Percentiles rank a stretch among this genome's conserved stretches.
Evolutionary conservation across 2,113 vertebrate genomes (phyloP).

Genomic region (Vulpes ferrilata): DNA sequence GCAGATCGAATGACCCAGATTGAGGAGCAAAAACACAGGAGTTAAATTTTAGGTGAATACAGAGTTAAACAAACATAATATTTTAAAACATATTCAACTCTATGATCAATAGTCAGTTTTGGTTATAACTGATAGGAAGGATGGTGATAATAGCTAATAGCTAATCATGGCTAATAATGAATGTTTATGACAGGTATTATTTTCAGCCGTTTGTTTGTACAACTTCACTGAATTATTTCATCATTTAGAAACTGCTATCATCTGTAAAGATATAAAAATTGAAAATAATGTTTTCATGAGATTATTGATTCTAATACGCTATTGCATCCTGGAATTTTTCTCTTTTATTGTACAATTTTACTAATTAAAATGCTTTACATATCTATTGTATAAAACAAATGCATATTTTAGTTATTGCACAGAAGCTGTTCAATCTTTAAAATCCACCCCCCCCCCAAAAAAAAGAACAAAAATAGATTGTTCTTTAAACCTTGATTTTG

Average conservation of each 20-base stretch:
- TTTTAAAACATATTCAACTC: not conserved
- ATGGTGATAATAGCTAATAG: not conserved
- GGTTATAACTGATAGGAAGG: not conserved
- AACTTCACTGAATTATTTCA: not conserved
- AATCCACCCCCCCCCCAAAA: not conserved
- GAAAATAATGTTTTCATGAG: not conserved
- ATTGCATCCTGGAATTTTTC: not conserved
- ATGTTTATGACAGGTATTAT: not conserved
- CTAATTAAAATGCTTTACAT: not conserved
- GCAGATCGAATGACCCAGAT: fast-evolving
- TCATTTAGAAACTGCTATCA: not conserved
- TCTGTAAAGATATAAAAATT: not conserved
- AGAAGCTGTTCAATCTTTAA: not conserved
- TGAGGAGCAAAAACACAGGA: not conserved
- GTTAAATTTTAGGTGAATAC: not conserved
- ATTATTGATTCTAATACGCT: not conserved
- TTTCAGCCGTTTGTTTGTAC: not conserved
- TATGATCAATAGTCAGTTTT: not conserved
- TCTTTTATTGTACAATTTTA: not conserved
- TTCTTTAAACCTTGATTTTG: not conserved
- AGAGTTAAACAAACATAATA: not conserved
- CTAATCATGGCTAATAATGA: not conserved
- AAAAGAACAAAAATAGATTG: not conserved
- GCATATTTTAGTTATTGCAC: not conserved
- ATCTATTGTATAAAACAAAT: not conserved